phyloP scores from a whole-genome alignment of 1,140 invertebrate genomes.

The Bombus soroeensis region DNA sequence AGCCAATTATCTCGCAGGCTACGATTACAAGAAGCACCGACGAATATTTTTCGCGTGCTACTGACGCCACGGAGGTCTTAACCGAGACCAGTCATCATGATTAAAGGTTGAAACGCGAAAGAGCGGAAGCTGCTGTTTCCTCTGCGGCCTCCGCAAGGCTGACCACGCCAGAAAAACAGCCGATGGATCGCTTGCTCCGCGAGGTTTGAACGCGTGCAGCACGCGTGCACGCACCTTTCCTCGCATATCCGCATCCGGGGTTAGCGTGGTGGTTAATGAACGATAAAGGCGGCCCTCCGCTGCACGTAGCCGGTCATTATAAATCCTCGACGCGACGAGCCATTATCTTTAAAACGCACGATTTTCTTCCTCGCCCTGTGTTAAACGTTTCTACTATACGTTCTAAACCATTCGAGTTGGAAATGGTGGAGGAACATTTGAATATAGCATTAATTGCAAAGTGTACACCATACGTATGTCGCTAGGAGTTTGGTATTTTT shows the following conservation, averaged over 20 bases:
- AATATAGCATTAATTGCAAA: no score
- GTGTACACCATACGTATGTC: no score
- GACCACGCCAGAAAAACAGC: conserved; percentile 15
- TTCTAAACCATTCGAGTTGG: neutral
- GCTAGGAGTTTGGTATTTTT: no score
- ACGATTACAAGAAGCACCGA: neutral
- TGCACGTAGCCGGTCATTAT: conserved; percentile 54
- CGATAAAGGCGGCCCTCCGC: conserved; percentile 58
- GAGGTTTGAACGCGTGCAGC: conserved; percentile 28
- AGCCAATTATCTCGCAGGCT: neutral
- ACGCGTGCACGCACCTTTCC: conserved; percentile 42
- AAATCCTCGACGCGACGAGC: conserved; percentile 24
- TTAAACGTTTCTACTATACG: neutral
- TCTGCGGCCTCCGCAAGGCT: conserved; percentile 63
- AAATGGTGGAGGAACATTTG: no score
- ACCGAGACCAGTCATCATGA: conserved; percentile 19
- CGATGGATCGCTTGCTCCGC: neutral
- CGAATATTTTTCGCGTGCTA: conserved; percentile 2
- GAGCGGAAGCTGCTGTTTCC: conserved; percentile 58
- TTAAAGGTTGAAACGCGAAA: conserved; percentile 60
- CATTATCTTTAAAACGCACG: conserved; percentile 25
- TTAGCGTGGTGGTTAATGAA: conserved; percentile 61
- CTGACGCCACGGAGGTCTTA: neutral
- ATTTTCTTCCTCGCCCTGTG: no score
- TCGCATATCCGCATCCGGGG: conserved; percentile 60